Evolutionary conservation across 2,888 invertebrate species (phyloP), one percentile per base, ranked within the genome.

Genomic region (Tholera decimalis): DNA sequence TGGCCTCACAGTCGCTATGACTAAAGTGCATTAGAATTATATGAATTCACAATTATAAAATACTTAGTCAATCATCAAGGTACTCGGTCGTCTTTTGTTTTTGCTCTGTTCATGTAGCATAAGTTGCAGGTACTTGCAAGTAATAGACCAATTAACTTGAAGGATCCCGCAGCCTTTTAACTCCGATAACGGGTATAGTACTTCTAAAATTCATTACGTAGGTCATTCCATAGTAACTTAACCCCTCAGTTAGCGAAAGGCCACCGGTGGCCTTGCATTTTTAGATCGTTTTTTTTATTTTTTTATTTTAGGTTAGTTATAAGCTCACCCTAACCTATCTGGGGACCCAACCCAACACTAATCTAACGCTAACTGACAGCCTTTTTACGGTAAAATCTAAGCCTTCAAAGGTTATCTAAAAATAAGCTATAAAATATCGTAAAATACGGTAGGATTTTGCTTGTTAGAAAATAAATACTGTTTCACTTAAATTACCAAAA

Each of bases 1-100:
- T 43, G 85, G 77, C 87, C 85, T 84, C 77, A 82, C 61, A 44
- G 67, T 73, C 67, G 54, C 64, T 73, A 24, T 7, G 67, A 79
- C 68, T 72, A 78, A 75, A 81, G 77, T 69, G 73, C 65, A 74
- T 76, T 80, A 73, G 64, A 78, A 79, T 82, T 76, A 68, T 72
- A 24, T 67, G 51, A 70, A 75, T 69, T 61, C 44, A 58, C 55
- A 67, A 65, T 71, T 80, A 73, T 61, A 73, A 61, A 70, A 57
- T 60, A 58, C 43, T 66, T 47, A 72, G 43, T 47, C 33, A 35
- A 53, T 49, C 47, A 49, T 68, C 57, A 58, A 66, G 39, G 77
- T 76, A 61, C 51, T 63, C 71, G 46, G 56, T 44, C 6, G 35
- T 35, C 43, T 77, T 57, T 65, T 64, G 61, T 73, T 73, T 69